Evolutionary conservation across 2,888 invertebrate species (phyloP).

Genomic region (Parascotia fuliginaria): DNA sequence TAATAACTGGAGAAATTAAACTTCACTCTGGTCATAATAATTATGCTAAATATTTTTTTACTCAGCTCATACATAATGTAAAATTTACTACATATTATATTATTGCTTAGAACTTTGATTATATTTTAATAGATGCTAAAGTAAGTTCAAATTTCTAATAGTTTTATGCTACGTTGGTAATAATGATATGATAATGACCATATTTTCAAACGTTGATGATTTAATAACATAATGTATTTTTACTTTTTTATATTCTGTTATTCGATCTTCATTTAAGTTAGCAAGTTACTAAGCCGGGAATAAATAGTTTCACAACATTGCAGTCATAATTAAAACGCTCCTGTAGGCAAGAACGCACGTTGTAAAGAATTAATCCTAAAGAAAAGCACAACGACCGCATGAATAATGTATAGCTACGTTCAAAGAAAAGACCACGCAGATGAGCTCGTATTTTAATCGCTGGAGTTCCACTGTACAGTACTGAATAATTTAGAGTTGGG

Average conservation of each 20-base stretch:
- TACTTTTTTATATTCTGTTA: background rate
- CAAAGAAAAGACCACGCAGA: slow-evolving; percentile 71
- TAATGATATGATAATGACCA: background rate
- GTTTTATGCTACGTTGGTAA: background rate
- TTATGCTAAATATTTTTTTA: too few relatives aligned
- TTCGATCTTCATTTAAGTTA: too few relatives aligned
- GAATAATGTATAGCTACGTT: slow-evolving; percentile 74
- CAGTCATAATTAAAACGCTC: background rate
- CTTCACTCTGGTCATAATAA: too few relatives aligned
- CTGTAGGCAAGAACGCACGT: background rate
- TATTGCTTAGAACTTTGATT: too few relatives aligned
- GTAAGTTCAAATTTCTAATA: too few relatives aligned
- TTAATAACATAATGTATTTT: background rate
- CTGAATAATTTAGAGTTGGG: slow-evolving; percentile 70
- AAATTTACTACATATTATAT: too few relatives aligned
- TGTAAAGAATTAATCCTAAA: slow-evolving; percentile 56
- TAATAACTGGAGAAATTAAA: too few relatives aligned
- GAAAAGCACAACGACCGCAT: slow-evolving; percentile 64
- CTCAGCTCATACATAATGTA: too few relatives aligned
- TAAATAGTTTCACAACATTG: too few relatives aligned
- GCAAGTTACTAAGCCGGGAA: too few relatives aligned
- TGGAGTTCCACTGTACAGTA: slow-evolving; percentile 61
- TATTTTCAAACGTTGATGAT: background rate
- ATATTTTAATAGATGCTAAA: too few relatives aligned
- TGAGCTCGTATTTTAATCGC: slow-evolving; percentile 68